These are phyloP conservation scores for Cremastinae sp. DNA, from an alignment of 2,888 invertebrate species.

Conservation along the genomic window DNA sequence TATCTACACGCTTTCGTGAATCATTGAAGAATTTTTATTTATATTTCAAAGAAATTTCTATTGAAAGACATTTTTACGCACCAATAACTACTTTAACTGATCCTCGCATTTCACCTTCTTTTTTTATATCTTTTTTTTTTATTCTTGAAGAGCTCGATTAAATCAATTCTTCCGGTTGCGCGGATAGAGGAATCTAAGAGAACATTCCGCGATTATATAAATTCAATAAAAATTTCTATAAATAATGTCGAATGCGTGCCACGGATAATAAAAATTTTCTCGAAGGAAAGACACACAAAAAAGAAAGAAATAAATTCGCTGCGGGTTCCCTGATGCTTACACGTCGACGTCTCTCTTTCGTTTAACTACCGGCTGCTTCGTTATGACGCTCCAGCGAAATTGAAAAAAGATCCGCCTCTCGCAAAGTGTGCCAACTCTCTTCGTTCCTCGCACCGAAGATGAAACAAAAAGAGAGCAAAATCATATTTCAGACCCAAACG, in stretches of 20 bases:
- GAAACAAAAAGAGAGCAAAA: background rate
- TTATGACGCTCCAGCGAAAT: slow-evolving; percentile 31
- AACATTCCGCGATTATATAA: slow-evolving; percentile 7
- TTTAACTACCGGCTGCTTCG: slow-evolving; percentile 32
- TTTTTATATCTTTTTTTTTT: too few species aligned
- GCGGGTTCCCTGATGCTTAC: background rate
- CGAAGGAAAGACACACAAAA: too few species aligned
- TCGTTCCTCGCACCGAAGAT: background rate
- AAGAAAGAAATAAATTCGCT: slow-evolving; percentile 23
- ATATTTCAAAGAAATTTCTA: too few species aligned
- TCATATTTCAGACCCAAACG: background rate
- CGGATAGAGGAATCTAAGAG: slow-evolving; percentile 2
- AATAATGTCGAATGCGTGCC: slow-evolving; percentile 10
- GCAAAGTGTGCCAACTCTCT: background rate
- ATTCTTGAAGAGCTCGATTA: too few species aligned
- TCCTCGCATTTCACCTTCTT: too few species aligned
- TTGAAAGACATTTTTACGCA: too few species aligned
- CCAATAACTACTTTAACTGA: too few species aligned
- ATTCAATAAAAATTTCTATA: slow-evolving; percentile 8
- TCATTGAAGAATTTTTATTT: too few species aligned
- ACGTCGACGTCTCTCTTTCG: slow-evolving; percentile 4
- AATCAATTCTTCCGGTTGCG: background rate
- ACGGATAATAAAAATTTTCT: slow-evolving; percentile 7
- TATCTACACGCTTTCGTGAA: too few species aligned
- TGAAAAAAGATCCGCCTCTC: slow-evolving; percentile 21